Base-by-base conservation (phyloP, 2,113 vertebrate genomes). In the Propithecus coquereli region DNA sequence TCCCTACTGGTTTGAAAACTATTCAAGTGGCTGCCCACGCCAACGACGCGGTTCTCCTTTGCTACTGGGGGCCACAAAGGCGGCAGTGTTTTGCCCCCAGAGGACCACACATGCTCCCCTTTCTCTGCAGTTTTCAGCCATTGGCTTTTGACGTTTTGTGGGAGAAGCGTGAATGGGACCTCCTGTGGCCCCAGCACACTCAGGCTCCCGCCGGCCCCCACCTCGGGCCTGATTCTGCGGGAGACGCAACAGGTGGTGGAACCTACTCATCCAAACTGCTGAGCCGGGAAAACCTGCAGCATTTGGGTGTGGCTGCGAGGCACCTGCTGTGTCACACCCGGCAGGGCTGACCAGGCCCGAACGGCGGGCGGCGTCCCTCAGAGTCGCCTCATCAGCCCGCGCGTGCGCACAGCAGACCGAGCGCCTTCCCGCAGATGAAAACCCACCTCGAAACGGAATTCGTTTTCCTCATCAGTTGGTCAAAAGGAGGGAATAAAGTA, bases 181-280 rank as follows among this genome's bases (percentile, higher is more conserved):
- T 65, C 66, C 57, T 4, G 47, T 43, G n/a, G 17, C 32, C 10
- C 40, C 30, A 40, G n/a, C 52, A 6, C 23, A 59, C 16, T 23
- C 23, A 2, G 22, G 13, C 54, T 40, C 2, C 5, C 10, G 34
- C 30, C 1, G 6, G 7, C n/a, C 6, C 73, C 30, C 6, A 22
- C 45, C 12, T 8, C 2, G 3, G 12, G 4, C 52, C 57, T 84
- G 34, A 63, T 12, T 45, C 50, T n/a, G 20, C 27, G 61, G 30
- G 30, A 37, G 22, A 84, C 79, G 23, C 10, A 83, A 37, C 45
- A 57, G 34, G 45, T 32, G 23, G 27, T 7, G 1, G 50, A 10
- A 37, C 1, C 2, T 6, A n/a, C 25, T 16, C 16, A 8, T 66
- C 86, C 59, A 66, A 27, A 57, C 43, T 52, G 8, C 40, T 59